Percentiles rank a stretch among this genome's conserved stretches.
Conservation (phyloP, 2,113 vertebrate genomes). For the Hylia prasina region DNA sequence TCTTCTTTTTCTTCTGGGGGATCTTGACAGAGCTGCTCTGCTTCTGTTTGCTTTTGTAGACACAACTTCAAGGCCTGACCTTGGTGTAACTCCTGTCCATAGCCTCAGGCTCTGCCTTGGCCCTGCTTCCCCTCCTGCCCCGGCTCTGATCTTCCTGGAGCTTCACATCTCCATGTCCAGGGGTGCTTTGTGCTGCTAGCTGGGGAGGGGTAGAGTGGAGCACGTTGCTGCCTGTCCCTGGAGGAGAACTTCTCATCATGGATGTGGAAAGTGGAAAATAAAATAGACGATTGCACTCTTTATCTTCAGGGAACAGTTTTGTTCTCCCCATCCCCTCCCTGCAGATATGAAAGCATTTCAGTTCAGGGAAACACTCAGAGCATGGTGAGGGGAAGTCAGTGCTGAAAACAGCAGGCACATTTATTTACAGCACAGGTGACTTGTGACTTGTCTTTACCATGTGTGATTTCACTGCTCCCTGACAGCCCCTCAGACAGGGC, state of each 20-base stretch:
- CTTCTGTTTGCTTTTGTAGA: not conserved
- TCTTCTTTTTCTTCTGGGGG: not conserved
- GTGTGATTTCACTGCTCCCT: not conserved
- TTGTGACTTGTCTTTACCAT: not conserved
- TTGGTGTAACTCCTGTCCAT: not conserved
- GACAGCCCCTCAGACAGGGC: not conserved
- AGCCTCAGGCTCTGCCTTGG: not conserved
- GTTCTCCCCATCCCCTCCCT: not conserved
- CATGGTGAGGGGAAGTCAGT: not conserved
- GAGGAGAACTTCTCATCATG: constrained; percentile 44
- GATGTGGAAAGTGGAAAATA: constrained; percentile 61
- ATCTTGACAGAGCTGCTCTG: not conserved
- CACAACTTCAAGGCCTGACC: not conserved
- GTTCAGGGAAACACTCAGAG: not conserved
- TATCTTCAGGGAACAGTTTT: constrained; percentile 16
- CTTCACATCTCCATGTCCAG: not conserved
- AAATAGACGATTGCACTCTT: constrained; percentile 40
- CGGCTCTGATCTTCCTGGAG: not conserved
- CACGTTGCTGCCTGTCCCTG: not conserved
- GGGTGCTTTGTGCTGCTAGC: not conserved
- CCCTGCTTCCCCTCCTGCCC: not conserved
- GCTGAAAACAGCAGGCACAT: constrained; percentile 11
- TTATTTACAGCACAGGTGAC: constrained; percentile 10
- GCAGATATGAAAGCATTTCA: constrained; percentile 6
- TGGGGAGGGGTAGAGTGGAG: not conserved